phyloP scores from a whole-genome alignment of 2,888 invertebrate species.

The Isotomurus palustris region DNA sequence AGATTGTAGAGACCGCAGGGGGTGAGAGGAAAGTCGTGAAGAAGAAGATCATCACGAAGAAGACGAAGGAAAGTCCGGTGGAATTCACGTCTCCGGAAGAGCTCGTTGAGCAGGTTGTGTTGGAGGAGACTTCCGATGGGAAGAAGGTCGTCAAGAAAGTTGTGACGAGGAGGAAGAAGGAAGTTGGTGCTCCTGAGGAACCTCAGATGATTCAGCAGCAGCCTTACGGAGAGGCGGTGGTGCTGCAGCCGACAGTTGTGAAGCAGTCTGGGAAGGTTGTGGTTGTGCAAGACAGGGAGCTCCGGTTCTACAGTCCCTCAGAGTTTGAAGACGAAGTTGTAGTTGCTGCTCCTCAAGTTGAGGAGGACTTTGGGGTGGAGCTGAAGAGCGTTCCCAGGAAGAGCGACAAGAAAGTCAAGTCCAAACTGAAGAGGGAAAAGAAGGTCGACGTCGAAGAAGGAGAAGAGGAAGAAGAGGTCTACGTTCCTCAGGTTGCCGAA shows the following conservation, averaged over 20 bases:
- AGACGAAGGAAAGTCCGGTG: slow-evolving; percentile 2
- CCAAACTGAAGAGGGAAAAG: too few species aligned
- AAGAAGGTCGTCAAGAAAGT: neutral
- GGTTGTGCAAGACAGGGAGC: neutral
- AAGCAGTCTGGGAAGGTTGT: too few species aligned
- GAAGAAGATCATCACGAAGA: slow-evolving; percentile 12
- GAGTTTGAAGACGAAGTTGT: slow-evolving; percentile 10
- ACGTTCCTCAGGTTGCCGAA: neutral
- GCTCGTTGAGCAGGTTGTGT: slow-evolving; percentile 8
- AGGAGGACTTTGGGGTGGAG: slow-evolving; percentile 36
- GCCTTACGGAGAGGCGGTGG: too few species aligned
- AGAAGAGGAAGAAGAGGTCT: neutral
- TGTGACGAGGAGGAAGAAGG: neutral
- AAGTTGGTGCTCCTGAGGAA: too few species aligned
- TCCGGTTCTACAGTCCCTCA: slow-evolving; percentile 22
- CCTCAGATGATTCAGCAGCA: too few species aligned
- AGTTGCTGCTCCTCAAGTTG: slow-evolving; percentile 42
- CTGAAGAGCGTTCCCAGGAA: too few species aligned
- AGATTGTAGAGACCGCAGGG: neutral
- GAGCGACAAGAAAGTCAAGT: too few species aligned
- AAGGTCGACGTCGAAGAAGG: neutral
- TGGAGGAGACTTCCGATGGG: neutral
- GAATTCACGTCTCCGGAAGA: slow-evolving; percentile 7
- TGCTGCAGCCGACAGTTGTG: too few species aligned
- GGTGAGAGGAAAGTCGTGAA: neutral